phyloP scores from a whole-genome alignment of 2,888 invertebrate genomes.

The Dasysyrphus albostriatus region DNA sequence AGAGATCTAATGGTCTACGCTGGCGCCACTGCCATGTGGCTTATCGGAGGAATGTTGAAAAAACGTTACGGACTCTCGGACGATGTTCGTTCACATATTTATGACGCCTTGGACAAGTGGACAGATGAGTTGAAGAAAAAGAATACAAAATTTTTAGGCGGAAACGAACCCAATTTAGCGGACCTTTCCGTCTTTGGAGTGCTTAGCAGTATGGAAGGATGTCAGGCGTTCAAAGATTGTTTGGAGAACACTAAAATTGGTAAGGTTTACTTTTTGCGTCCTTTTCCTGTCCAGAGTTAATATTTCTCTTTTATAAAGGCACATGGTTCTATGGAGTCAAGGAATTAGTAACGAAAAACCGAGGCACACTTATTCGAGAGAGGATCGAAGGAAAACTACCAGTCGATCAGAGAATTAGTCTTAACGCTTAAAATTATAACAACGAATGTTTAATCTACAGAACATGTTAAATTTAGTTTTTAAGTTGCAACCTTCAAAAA shows the following conservation, averaged over 20 bases:
- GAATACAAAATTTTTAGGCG: conserved; percentile 93
- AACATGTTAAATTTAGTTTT: conserved; percentile 26
- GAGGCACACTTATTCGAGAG: conserved; percentile 80
- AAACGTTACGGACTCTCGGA: conserved; percentile 93
- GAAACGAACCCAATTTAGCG: conserved; percentile 93
- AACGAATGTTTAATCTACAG: neutral
- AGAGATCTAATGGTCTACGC: conserved; percentile 94
- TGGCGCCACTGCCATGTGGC: conserved; percentile 97
- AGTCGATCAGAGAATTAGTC: conserved; percentile 41
- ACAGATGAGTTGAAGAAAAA: conserved; percentile 88
- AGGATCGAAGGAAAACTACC: conserved; percentile 78
- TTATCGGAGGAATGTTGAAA: conserved; percentile 94
- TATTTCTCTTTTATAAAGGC: conserved; percentile 77
- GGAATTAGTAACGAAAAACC: conserved; percentile 82
- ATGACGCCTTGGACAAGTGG: conserved; percentile 95
- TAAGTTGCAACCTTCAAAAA: neutral
- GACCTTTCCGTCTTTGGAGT: conserved; percentile 97
- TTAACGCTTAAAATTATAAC: conserved; percentile 37
- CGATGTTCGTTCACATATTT: conserved; percentile 95
- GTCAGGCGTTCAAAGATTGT: conserved; percentile 93
- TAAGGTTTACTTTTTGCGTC: conserved; percentile 62
- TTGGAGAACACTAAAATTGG: conserved; percentile 89
- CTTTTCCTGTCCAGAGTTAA: neutral
- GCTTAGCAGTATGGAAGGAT: conserved; percentile 96
- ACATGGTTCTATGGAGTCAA: conserved; percentile 91